These are phyloP conservation scores for Pseudococcus viburni DNA, from an alignment of 2,888 invertebrate species.

Conservation along the genomic window DNA sequence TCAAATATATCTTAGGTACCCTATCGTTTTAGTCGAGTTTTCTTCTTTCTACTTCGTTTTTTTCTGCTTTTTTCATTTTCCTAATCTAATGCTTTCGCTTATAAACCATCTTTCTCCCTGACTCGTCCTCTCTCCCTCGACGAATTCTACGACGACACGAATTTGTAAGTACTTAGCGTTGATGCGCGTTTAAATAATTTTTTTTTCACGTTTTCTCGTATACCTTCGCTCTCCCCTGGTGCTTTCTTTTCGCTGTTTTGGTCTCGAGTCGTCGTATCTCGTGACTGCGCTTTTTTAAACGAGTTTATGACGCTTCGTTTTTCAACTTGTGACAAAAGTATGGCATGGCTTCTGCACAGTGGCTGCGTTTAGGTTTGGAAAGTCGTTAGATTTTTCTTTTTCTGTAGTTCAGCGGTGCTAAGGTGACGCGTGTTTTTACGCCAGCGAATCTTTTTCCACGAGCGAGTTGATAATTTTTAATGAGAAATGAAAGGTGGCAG, in stretches of 20 bases:
- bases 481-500: too few relatives aligned
- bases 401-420: too few relatives aligned
- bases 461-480: too few relatives aligned
- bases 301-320: too few relatives aligned
- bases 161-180: not conserved
- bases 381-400: too few relatives aligned
- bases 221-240: not conserved
- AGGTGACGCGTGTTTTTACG: too few relatives aligned
- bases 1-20: not conserved
- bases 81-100: slow-evolving; percentile 1
- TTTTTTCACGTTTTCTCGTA: not conserved
- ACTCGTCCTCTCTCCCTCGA: not conserved
- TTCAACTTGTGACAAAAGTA: too few relatives aligned
- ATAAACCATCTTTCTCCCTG: not conserved
- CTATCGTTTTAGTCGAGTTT: not conserved
- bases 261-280: not conserved
- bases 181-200: not conserved
- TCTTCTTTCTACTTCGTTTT: not conserved
- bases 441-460: too few relatives aligned
- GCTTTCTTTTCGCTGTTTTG: not conserved
- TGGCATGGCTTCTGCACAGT: too few relatives aligned
- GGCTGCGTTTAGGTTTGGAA: too few relatives aligned
- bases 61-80: not conserved
- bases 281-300: not conserved
- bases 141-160: not conserved